Evolutionary conservation across 2,113 vertebrate species (phyloP).

Genomic region (Hydrolagus affinis): DNA sequence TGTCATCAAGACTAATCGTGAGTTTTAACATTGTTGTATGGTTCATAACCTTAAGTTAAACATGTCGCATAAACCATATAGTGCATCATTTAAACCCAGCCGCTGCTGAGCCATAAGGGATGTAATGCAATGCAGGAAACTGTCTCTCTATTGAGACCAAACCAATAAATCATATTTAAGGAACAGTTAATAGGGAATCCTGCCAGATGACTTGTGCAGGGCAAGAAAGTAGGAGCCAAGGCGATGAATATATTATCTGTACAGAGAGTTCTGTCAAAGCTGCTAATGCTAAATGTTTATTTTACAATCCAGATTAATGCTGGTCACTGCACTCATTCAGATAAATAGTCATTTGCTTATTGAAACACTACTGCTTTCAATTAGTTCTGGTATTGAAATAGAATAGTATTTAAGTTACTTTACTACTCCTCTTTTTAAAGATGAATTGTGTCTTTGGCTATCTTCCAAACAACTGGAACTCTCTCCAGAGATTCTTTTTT

Average conservation of each 20-base stretch:
- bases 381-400: neutral
- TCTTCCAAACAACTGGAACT: neutral
- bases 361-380: neutral
- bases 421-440: neutral
- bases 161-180: neutral
- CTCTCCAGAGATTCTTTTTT: neutral
- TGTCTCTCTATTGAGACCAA: neutral
- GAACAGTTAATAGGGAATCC: neutral
- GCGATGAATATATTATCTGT: neutral
- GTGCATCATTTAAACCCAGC: too few species aligned
- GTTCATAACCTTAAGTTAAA: too few species aligned
- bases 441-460: neutral
- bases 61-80: too few species aligned
- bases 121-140: too few species aligned
- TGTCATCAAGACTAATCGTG: too few species aligned
- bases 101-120: too few species aligned
- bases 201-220: neutral
- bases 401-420: neutral
- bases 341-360: slow-evolving; percentile 11
- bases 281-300: slow-evolving; percentile 1
- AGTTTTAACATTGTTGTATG: too few species aligned
- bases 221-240: neutral
- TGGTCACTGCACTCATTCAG: neutral
- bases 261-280: slow-evolving; percentile 14
- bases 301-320: neutral